A percentile compares a stretch with the other conserved stretches of the same genome.
These are phyloP conservation scores for Cydia pomonella DNA, from an alignment of 1,140 invertebrate species.

Conservation along the genomic window DNA sequence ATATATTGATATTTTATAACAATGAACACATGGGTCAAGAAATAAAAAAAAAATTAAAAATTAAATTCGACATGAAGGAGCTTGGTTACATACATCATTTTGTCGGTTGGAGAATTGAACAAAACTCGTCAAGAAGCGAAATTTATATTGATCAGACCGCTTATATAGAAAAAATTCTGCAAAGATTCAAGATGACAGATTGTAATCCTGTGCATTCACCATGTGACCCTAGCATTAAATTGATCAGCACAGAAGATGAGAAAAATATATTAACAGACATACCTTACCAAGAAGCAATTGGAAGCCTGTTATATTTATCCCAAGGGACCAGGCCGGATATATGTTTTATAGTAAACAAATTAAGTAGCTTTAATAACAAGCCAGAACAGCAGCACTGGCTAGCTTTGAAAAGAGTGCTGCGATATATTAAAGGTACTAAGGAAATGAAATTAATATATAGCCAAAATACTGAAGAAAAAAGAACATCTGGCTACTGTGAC, in stretches of 20 bases:
- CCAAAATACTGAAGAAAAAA: too few relatives aligned
- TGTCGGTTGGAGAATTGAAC: too few relatives aligned
- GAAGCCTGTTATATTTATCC: conserved; percentile 43
- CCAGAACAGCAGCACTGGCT: conserved; percentile 41
- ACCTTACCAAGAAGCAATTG: conserved; percentile 48
- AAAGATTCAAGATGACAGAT: too few relatives aligned
- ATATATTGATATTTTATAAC: too few relatives aligned
- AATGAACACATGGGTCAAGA: conserved; percentile 52
- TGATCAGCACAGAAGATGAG: too few relatives aligned
- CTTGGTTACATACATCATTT: background rate
- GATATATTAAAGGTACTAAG: too few relatives aligned
- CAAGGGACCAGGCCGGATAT: conserved; percentile 45
- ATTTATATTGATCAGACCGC: too few relatives aligned
- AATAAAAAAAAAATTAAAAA: conserved; percentile 42
- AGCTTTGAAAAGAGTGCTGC: conserved; percentile 40
- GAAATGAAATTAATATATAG: too few relatives aligned
- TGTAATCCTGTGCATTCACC: too few relatives aligned
- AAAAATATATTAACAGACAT: background rate
- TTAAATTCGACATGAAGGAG: background rate
- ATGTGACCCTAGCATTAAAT: too few relatives aligned
- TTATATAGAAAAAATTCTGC: too few relatives aligned
- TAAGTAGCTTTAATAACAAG: conserved; percentile 41
- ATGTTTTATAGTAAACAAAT: conserved; percentile 42
- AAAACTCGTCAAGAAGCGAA: background rate
- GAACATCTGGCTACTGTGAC: background rate